Base-by-base conservation (phyloP, 92 coral and sea anemone species). In the Phenganax marumi region DNA sequence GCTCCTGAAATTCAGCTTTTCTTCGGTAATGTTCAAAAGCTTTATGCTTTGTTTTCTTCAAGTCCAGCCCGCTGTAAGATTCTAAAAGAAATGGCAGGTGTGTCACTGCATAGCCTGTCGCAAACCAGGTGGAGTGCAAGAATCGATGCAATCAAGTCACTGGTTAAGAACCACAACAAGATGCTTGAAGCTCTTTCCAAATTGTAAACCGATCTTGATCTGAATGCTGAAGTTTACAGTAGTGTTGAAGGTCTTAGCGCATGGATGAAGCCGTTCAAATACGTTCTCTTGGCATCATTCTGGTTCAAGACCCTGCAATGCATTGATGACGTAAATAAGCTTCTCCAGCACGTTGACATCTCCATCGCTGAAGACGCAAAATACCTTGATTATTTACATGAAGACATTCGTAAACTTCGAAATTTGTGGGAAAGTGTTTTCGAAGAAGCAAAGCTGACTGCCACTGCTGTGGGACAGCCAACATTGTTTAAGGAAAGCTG, bases 391-490 rank as follows among this genome's bases (percentile, higher is more conserved):
- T 14, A 9, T 6, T 72, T 72, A 19, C 58, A 2, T 21, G 50
- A 72, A 25, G 58, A 72, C 50, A 50, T 72, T n/a, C 77, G 17
- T 48, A 72, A 50, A 13, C 23, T 72, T 72, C 49, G 58, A 72
- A 19, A 49, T 49, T 69, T 51, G 8, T 69, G 75, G 51, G 53
- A 69, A 24, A 69, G 53, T 21, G 24, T 69, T 16, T 39, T 39
- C 12, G 4, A 62, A 62, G 51, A 39, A 51, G 51, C 18, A 69
- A 39, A 69, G 23, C 52, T 39, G 18, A 39, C 43, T 39, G 10
- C 51, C 23, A 48, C 77, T 16, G 13, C 60, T 12, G 6, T 69
- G 52, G 75, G 53, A 5, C 75, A 69, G 43, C 26, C 39, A 3
- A n/a, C 39, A 10, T 7, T 19, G 43, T 33, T 33, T 33, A 33